Evolutionary conservation across 2,797 vertebrate genomes (phyloP).

Genomic region (Enteromius treurensis): DNA sequence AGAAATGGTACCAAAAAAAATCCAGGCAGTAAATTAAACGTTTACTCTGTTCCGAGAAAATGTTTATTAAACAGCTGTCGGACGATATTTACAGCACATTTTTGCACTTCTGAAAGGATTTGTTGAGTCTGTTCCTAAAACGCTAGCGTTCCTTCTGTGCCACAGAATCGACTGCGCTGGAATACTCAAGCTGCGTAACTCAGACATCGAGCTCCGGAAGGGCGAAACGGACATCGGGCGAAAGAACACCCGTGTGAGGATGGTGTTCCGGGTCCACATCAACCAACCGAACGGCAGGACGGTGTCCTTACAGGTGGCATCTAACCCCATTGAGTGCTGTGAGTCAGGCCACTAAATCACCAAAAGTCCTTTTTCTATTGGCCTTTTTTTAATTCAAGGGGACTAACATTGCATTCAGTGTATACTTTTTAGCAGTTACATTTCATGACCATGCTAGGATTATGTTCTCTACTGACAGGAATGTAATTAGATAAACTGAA

Average conservation of each 20-base stretch:
- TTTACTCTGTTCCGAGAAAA: slow-evolving; percentile 43
- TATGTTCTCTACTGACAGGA: neutral
- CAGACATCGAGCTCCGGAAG: slow-evolving; percentile 95
- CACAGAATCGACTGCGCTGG: slow-evolving; percentile 95
- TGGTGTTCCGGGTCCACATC: slow-evolving; percentile 95
- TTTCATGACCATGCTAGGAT: neutral
- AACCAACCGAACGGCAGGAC: slow-evolving; percentile 87
- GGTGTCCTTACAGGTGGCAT: slow-evolving; percentile 89
- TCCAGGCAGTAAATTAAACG: slow-evolving; percentile 11
- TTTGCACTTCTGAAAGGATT: slow-evolving; percentile 23
- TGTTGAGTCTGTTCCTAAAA: slow-evolving; percentile 20
- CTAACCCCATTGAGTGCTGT: slow-evolving; percentile 98
- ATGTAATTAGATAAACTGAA: neutral
- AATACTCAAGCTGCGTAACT: slow-evolving; percentile 95
- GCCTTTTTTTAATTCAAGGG: neutral
- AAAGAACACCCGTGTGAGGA: slow-evolving; percentile 94
- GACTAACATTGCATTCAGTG: neutral
- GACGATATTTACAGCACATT: neutral
- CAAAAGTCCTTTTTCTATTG: neutral
- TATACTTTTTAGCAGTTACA: neutral
- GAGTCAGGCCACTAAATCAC: slow-evolving; percentile 72
- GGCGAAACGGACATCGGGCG: slow-evolving; percentile 97
- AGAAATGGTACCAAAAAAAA: slow-evolving; percentile 23
- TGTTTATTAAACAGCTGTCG: slow-evolving; percentile 50
- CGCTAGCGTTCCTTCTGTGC: neutral